Evolutionary conservation across 2,888 invertebrate genomes (phyloP).

Genomic region (Zonitis immaculata): DNA sequence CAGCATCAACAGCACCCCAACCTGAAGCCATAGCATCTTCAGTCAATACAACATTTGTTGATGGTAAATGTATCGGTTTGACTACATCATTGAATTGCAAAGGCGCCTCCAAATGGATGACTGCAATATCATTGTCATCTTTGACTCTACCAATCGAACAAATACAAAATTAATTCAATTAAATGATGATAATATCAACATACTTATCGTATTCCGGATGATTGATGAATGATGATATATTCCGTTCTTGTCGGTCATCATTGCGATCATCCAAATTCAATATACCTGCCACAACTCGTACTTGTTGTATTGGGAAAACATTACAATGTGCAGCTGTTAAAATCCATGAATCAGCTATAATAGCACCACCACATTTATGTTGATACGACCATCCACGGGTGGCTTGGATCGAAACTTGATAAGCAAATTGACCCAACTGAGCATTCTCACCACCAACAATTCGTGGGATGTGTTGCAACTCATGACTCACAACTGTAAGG

Average conservation of each 20-base stretch:
- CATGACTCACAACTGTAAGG: too few relatives aligned
- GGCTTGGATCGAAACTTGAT: neutral
- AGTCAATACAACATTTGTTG: neutral
- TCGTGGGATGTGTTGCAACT: too few relatives aligned
- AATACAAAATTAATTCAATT: neutral
- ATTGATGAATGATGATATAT: slow-evolving; percentile 21
- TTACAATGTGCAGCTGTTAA: slow-evolving; percentile 48
- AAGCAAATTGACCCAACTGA: neutral
- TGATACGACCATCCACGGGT: slow-evolving; percentile 13
- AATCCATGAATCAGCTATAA: slow-evolving; percentile 40
- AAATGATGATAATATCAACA: too few relatives aligned
- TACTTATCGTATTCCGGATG: slow-evolving; percentile 30
- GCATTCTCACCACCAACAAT: neutral
- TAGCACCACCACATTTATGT: slow-evolving; percentile 48
- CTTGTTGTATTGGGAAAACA: slow-evolving; percentile 29
- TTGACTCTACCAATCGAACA: neutral
- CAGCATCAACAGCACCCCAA: slow-evolving; percentile 40
- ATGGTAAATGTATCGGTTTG: neutral
- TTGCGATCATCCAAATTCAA: slow-evolving; percentile 23
- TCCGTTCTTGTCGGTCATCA: slow-evolving; percentile 21
- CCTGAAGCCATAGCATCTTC: slow-evolving; percentile 4
- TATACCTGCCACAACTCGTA: slow-evolving; percentile 33
- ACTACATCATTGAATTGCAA: slow-evolving; percentile 32
- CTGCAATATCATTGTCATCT: slow-evolving; percentile 49
- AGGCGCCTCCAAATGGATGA: slow-evolving; percentile 45